A percentile compares a stretch with the other conserved stretches of the same genome.
phyloP scores from a whole-genome alignment of 2,113 vertebrate genomes.

The Tragelaphus imberbis region DNA sequence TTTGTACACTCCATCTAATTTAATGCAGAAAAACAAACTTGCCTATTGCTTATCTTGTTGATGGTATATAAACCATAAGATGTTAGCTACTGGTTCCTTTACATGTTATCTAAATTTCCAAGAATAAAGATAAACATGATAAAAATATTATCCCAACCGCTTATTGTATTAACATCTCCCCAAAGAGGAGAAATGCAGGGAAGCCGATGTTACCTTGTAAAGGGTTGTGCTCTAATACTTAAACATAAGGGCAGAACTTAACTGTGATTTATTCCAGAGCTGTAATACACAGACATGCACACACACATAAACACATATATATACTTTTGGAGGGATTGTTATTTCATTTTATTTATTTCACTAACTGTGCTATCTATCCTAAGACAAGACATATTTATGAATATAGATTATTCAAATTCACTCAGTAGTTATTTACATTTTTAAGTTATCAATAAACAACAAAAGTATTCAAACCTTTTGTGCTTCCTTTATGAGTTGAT shows the following conservation, averaged over 20 bases:
- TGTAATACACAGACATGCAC: not conserved
- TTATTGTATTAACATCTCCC: not conserved
- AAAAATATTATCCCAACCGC: not conserved
- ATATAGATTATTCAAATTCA: not conserved
- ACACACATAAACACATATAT: not conserved
- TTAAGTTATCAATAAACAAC: conserved; percentile 33
- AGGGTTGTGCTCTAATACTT: not conserved
- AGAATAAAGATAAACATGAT: not conserved
- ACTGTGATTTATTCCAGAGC: not conserved
- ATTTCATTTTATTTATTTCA: conserved; percentile 3
- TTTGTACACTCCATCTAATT: not conserved
- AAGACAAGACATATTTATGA: not conserved
- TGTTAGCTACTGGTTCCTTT: not conserved
- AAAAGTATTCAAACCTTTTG: conserved; percentile 88
- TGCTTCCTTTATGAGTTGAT: conserved; percentile 99
- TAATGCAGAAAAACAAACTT: not conserved
- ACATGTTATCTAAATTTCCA: not conserved
- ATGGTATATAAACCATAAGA: not conserved
- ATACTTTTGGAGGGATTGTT: not conserved
- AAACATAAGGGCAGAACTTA: not conserved
- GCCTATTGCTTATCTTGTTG: not conserved
- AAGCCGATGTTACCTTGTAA: not conserved
- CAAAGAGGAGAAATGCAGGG: not conserved
- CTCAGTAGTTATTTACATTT: not conserved
- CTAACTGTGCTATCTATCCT: not conserved